A percentile compares a stretch with the other conserved stretches of the same genome.
Evolutionary conservation across 2,888 invertebrate genomes (phyloP).

Genomic region (Ichneumoninae sp.): DNA sequence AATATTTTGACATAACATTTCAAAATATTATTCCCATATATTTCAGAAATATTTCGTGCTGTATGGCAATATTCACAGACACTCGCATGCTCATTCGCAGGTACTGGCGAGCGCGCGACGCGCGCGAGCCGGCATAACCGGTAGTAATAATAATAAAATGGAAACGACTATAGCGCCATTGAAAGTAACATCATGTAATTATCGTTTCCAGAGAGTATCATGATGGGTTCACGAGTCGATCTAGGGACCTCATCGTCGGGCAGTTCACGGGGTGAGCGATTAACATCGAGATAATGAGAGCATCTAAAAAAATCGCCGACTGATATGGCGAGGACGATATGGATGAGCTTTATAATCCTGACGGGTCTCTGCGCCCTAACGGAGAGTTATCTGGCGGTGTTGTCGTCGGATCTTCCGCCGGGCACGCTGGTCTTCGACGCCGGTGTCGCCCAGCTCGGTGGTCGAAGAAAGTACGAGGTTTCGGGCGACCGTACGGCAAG

Average conservation of each 20-base stretch:
- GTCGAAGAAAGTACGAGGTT: conserved; percentile 91
- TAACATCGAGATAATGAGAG: conserved; percentile 43
- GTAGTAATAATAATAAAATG: neutral
- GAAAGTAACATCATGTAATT: neutral
- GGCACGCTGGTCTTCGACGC: conserved; percentile 91
- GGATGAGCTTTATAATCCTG: conserved; percentile 71
- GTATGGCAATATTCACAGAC: no score
- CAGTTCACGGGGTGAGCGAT: neutral
- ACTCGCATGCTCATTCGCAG: no score
- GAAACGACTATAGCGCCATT: neutral
- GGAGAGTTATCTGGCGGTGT: conserved; percentile 80
- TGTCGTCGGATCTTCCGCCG: conserved; percentile 85
- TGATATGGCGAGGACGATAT: conserved; percentile 79
- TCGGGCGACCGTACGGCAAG: conserved; percentile 93
- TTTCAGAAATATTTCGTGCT: no score
- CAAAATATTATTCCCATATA: no score
- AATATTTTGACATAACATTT: no score
- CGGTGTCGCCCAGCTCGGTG: conserved; percentile 92
- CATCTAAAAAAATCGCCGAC: conserved; percentile 13
- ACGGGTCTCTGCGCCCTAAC: conserved; percentile 71
- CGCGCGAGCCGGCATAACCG: no score
- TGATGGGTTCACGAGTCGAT: conserved; percentile 25
- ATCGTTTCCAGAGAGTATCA: conserved; percentile 31
- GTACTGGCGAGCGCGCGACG: no score
- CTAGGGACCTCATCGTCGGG: neutral